Evolutionary conservation across 2,113 vertebrate species (phyloP).

Genomic region (Carlito syrichta): DNA sequence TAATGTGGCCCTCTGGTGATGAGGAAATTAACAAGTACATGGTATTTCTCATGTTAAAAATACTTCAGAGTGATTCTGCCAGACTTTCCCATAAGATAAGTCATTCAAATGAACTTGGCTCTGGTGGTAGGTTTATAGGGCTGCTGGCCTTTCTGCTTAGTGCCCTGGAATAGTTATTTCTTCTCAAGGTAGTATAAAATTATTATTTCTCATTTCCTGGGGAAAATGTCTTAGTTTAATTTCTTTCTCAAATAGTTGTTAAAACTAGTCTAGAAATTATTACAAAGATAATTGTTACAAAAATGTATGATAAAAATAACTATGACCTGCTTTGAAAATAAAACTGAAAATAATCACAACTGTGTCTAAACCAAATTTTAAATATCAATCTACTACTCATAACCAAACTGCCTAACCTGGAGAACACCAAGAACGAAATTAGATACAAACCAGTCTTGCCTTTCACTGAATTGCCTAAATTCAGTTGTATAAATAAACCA

Average conservation of each 20-base stretch:
- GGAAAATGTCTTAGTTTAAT: not conserved
- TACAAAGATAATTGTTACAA: not conserved
- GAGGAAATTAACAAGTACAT: conserved; percentile 13
- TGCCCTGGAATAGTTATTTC: not conserved
- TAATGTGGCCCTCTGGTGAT: conserved; percentile 11
- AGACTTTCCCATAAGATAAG: not conserved
- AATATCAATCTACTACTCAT: not conserved
- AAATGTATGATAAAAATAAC: not conserved
- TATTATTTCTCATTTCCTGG: not conserved
- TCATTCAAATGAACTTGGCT: conserved; percentile 21
- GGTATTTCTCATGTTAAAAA: not conserved
- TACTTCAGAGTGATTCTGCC: not conserved
- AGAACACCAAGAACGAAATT: not conserved
- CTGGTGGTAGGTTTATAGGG: not conserved
- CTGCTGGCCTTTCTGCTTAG: not conserved
- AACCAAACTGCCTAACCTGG: not conserved
- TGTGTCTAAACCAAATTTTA: not conserved
- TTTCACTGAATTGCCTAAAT: not conserved
- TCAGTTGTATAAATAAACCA: not conserved
- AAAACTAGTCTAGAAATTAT: not conserved
- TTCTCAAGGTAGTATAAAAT: not conserved
- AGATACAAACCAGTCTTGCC: not conserved
- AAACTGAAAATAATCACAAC: not conserved
- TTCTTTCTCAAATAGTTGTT: not conserved
- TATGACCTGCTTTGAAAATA: not conserved